Evolutionary conservation across 2,797 vertebrate genomes (phyloP), one percentile per base, ranked within the genome.

Genomic region (Neosilurus mollespiculum): DNA sequence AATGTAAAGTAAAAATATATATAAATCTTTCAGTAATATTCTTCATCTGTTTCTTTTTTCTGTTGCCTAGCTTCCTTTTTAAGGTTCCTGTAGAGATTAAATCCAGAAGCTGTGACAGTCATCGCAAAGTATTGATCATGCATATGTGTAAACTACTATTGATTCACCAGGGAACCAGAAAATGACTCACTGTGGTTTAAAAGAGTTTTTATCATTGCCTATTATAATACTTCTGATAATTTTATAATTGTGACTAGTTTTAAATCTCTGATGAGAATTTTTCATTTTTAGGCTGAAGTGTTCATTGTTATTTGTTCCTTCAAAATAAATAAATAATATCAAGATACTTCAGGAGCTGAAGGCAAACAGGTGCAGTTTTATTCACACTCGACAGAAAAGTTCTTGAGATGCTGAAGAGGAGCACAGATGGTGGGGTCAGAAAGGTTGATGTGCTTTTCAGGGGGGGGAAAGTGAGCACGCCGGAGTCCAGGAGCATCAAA

Each of bases 311-410:
- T 54, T 73, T 3, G 3, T 51, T 49, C 12, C 9, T n/a, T 2
- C 9, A 1, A 22, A 43, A 43, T 43, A n/a, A 43, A 43, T 43
- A 43, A 43, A 43, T 43, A 43, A n/a, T n/a, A n/a, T n/a, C n/a
- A n/a, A n/a, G n/a, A 37, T 75, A 76, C 18, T 59, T 22, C 16
- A 6, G 56, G 20, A 59, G 4, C 30, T 10, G 4, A 24, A 1
- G 16, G 7, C 3, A 79, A 66, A 79, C 78, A 79, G 78, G 26
- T 79, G 78, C n/a, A 3, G 49, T 66, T 79, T 53, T 54, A 79
- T 34, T 34, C 18, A n/a, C 9, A 51, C 22, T 64, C 14, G 6
- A 51, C 9, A 26, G 43, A 51, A 64, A 64, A 49, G n/a, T 9
- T 62, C 22, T n/a, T 5, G 26, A 30, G 53, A 34, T 37, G 4